Conservation (phyloP, 2,797 vertebrate species). For the Momotus momota region DNA sequence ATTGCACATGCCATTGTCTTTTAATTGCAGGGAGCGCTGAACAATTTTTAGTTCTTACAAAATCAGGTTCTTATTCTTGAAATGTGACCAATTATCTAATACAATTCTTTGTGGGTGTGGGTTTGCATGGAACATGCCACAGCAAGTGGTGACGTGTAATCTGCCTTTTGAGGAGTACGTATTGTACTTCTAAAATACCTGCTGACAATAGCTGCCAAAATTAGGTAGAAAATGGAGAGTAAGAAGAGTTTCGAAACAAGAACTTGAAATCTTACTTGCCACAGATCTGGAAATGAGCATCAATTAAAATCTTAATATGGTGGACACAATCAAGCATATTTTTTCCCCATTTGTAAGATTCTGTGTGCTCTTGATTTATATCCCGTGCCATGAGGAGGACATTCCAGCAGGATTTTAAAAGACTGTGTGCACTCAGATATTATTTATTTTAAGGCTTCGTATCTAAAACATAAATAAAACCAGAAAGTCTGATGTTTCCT, state of each 20-base stretch:
- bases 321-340: accelerated
- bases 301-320: not conserved
- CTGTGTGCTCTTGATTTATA: not conserved
- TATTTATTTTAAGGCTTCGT: not conserved
- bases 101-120: conserved; percentile 12
- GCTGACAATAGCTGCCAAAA: conserved; percentile 37
- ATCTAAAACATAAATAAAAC: not conserved
- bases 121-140: conserved; percentile 19
- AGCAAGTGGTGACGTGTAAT: not conserved
- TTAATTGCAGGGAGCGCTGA: conserved; percentile 34
- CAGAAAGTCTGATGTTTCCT: not conserved
- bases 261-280: not conserved
- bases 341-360: not conserved
- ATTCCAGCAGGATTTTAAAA: not conserved
- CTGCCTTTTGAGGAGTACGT: conserved; percentile 18
- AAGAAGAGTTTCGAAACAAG: not conserved
- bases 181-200: conserved; percentile 15
- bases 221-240: not conserved
- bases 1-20: conserved; percentile 6
- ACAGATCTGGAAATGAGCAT: not conserved
- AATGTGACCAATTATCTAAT: conserved; percentile 43
- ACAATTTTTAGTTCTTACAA: conserved; percentile 25
- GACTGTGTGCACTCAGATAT: not conserved
- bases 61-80: conserved; percentile 31
- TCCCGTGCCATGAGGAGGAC: not conserved